Base-by-base conservation (phyloP, 1,140 invertebrate species). In the Thalassaphorura encarpata region DNA sequence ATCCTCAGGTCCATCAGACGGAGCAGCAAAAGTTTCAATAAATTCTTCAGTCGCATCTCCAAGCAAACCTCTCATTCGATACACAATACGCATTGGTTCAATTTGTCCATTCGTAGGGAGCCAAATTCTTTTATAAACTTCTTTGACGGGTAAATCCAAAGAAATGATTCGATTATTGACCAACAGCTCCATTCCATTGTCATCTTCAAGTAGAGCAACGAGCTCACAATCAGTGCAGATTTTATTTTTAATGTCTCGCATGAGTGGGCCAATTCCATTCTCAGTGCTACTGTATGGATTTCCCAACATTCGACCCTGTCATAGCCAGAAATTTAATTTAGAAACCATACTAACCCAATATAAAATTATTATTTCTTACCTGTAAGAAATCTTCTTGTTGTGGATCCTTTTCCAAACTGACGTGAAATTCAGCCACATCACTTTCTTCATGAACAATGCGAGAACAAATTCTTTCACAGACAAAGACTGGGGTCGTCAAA, bases 91-190 rank as follows among this genome's bases (percentile, higher is more conserved):
- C 95, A 99, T 98, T 0, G 90, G 85, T 67, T 94, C 90, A 36
- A 84, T 83, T 53, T 91, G 86, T 4, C 83, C 85, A 31, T 85
- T 85, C 59, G 89, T 87, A 11, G 83, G 79, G 8, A 91, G 75
- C 90, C 92, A 96, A 24, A 82, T 69, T 67, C 79, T 79, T 67
- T 77, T 77, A 66, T 78, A 80, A 0, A 80, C 77, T 66, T 97
- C 93, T 71, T 91, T 92, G 0, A 98, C 93, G 0, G 89, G 87
- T 48, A 99, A 74, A 75, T 98, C 94, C 0, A 98, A 75, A 58
- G 88, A 93, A 66, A 99, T 97, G 49, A 98, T 98, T 75, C 97
- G 97, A 71, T 97, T 97, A 67, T 93, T 92, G 0, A 99, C 94
- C n/a, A 98, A 76, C 49, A 98, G 74, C 71, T 98, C 95, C 93